Evolutionary conservation across 2,888 invertebrate genomes (phyloP).

Genomic region (Leptarthrus brevirostris): DNA sequence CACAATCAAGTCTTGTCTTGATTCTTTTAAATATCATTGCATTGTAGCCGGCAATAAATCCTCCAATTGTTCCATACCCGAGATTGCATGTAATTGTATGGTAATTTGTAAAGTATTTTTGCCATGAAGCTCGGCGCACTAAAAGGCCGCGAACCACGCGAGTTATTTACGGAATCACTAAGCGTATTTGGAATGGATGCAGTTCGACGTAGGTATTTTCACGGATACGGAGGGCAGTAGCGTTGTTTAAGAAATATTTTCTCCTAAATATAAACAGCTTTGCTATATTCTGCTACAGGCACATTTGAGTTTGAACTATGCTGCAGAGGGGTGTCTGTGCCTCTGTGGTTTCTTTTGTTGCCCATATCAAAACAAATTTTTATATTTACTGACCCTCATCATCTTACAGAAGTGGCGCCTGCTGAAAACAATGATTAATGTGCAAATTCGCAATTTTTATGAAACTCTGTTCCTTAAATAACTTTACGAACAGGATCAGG

Average conservation of each 20-base stretch:
- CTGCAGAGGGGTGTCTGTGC: neutral
- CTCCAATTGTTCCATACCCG: constrained; percentile 2
- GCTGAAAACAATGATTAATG: neutral
- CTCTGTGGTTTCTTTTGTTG: neutral
- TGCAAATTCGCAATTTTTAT: neutral
- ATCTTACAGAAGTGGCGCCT: neutral
- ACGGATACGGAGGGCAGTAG: neutral
- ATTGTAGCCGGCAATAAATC: neutral
- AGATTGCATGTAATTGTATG: constrained; percentile 18
- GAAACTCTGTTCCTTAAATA: too few relatives aligned
- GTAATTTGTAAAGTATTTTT: constrained; percentile 15
- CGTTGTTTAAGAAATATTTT: neutral
- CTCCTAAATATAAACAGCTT: neutral
- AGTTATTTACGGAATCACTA: constrained; percentile 3
- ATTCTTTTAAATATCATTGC: neutral
- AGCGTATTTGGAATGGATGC: neutral
- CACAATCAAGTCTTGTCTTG: neutral
- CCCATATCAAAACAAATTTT: neutral
- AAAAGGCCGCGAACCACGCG: constrained; percentile 1
- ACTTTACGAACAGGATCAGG: too few relatives aligned
- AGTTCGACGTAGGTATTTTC: constrained; percentile 9
- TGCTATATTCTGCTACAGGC: neutral
- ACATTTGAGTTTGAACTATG: neutral
- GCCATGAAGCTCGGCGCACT: neutral
- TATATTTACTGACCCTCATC: neutral